A percentile compares a stretch with the other conserved stretches of the same genome.
These are phyloP conservation scores for Leptinotarsa texana DNA, from an alignment of 1,140 invertebrate genomes.

Conservation along the genomic window DNA sequence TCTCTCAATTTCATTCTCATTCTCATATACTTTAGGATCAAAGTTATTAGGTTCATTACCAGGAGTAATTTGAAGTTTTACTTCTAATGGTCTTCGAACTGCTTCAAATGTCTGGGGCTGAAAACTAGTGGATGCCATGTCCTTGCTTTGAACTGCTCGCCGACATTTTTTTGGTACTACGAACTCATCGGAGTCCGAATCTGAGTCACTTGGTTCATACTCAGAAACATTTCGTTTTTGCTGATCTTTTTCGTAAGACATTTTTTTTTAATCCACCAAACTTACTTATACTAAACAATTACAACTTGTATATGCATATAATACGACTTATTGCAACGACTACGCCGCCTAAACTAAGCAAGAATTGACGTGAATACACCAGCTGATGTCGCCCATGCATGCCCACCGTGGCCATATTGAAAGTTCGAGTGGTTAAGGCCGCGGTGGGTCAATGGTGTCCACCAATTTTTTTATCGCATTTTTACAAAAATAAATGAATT, in stretches of 20 bases:
- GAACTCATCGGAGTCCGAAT: neutral
- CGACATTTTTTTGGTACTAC: neutral
- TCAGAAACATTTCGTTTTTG: neutral
- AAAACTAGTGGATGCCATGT: neutral
- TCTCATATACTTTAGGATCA: neutral
- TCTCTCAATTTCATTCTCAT: neutral
- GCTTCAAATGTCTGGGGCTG: neutral
- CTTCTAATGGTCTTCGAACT: neutral
- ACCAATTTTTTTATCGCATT: neutral
- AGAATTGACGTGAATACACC: too few relatives aligned
- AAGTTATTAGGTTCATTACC: neutral
- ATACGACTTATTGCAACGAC: too few relatives aligned
- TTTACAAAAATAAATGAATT: neutral
- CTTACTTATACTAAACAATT: too few relatives aligned
- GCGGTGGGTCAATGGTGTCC: constrained; percentile 1
- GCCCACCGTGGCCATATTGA: neutral
- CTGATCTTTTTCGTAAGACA: neutral
- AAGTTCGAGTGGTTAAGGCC: neutral
- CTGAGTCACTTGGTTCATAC: neutral
- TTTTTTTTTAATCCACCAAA: neutral
- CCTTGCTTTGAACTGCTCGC: neutral
- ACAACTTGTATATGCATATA: too few relatives aligned
- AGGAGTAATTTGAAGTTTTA: neutral
- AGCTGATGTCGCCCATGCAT: neutral
- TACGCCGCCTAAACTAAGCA: too few relatives aligned